phyloP scores from a whole-genome alignment of 2,113 vertebrate genomes.

The Prinia subflava region DNA sequence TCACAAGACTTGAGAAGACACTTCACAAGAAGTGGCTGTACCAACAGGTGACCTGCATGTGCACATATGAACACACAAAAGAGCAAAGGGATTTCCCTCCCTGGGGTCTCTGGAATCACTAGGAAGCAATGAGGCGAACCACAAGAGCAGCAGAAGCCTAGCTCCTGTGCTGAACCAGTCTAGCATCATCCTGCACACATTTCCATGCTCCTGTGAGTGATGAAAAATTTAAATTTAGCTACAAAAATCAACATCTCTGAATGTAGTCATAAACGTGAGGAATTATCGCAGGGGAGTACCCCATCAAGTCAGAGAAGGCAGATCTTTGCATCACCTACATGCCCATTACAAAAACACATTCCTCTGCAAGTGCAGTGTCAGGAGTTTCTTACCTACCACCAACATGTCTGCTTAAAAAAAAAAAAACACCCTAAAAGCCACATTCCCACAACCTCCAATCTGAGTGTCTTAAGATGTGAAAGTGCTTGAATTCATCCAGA shows the following conservation, averaged over 20 bases:
- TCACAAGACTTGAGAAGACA: neutral
- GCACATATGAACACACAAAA: fast-evolving
- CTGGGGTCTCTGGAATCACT: neutral
- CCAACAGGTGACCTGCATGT: neutral
- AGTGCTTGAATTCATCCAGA: neutral
- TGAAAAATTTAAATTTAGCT: neutral
- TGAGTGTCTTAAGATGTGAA: neutral
- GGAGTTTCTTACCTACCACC: neutral
- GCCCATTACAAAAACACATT: neutral
- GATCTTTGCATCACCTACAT: neutral
- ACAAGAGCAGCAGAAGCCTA: neutral
- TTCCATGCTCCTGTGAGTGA: neutral
- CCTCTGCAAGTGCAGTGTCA: neutral
- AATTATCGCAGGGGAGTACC: neutral
- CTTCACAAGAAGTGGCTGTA: neutral
- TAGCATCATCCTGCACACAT: neutral
- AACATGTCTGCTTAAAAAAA: neutral
- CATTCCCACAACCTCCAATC: neutral
- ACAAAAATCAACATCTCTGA: neutral
- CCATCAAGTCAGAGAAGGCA: neutral
- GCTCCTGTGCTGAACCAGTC: neutral
- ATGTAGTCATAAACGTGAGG: neutral
- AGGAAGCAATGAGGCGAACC: neutral
- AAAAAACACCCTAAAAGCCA: neutral
- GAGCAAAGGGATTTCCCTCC: neutral